Base-by-base conservation (phyloP, 2,888 invertebrate genomes). In the Eustalomyia histrio region DNA sequence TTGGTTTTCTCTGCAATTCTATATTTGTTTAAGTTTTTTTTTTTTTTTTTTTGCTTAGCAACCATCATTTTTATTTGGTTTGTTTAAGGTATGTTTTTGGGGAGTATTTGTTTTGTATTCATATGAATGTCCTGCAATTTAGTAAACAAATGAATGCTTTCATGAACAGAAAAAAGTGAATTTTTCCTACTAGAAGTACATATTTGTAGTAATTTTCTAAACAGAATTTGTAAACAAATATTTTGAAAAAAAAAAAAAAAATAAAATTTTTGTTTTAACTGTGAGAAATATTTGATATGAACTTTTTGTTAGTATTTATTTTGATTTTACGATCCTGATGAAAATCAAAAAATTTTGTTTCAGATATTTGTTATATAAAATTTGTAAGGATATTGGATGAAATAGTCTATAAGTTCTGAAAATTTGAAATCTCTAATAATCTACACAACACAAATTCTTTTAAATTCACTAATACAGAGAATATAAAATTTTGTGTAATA, bases 41-140 rank as follows among this genome's bases (percentile, higher is more conserved):
- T 3, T 50, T 65, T 52, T 33, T 2, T 12, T 39, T 39, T 57
- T n/a, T 57, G 21, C 17, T 39, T 16, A 35, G 4, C 29, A 10
- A 58, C 47, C 58, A 47, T 47, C 47, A 50, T 18, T 69, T 69
- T 58, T 33, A 24, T 74, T 72, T 72, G 33, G 33, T 72, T 55
- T 63, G 33, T 43, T 43, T 24, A 72, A 55, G 43, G 29, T 43
- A 43, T 55, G 29, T 47, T 55, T 14, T 55, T n/a, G n/a, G 29
- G n/a, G 18, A 55, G 17, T 55, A 43, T 43, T 43, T 47, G 43
- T 73, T 33, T 55, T 17, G 16, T 63, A 63, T 64, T 29, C 52
- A 33, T 17, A 43, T 55, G 63, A 73, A 73, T 63, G 18, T 64
- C 1, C 18, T 47, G 47, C 72, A 63, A 33, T 73, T 73, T 29